Evolutionary conservation across 53 echinoderm and acorn worm species (phyloP), one percentile per base, ranked within the genome.

Genomic region (Actinopyga echinites): DNA sequence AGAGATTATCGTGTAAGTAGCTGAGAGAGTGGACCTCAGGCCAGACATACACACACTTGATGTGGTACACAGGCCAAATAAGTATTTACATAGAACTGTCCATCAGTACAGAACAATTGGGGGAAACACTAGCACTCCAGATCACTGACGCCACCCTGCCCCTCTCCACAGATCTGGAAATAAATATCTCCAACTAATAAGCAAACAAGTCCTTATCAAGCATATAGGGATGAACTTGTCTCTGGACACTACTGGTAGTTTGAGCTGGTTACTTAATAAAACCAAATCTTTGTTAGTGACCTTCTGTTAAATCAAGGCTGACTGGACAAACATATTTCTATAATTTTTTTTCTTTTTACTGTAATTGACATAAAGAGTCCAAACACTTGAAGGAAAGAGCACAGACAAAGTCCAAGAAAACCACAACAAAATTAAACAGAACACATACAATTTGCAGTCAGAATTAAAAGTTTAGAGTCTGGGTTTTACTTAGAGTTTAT

Each of bases 1-100:
- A 13, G 68, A 68, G n/a, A 68, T 34, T 31, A 68, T 38, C 34
- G 35, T 30, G 22, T 19, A 68, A 68, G 68, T 68, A 20, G 68
- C 35, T 20, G 68, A 38, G 35, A 38, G 22, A 68, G 68, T 17
- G 35, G n/a, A n/a, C 34, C 32, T 68, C 3, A 30, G 22, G n/a
- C 68, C 68, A 68, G 68, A 68, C 68, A 17, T 33, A 36, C 38
- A 37, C 32, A 68, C 68, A 68, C 68, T 68, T 38, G 21, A 68
- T 36, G 21, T 36, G 35, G 8, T 5, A 34, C 34, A 68, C 21
- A 68, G 38, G 35, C 35, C 31, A 68, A 21, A 68, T n/a, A 22
- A 68, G 68, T 68, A 36, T 68, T 68, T 34, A 34, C 38, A 68
- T 36, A 68, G 68, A 68, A 11, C 31, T 68, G 68, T 31, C 68